Evolutionary conservation across 37 sponge, comb jelly and placozoan species (phyloP), one percentile per base, ranked within the genome.

Genomic region (Agelas oroides): DNA sequence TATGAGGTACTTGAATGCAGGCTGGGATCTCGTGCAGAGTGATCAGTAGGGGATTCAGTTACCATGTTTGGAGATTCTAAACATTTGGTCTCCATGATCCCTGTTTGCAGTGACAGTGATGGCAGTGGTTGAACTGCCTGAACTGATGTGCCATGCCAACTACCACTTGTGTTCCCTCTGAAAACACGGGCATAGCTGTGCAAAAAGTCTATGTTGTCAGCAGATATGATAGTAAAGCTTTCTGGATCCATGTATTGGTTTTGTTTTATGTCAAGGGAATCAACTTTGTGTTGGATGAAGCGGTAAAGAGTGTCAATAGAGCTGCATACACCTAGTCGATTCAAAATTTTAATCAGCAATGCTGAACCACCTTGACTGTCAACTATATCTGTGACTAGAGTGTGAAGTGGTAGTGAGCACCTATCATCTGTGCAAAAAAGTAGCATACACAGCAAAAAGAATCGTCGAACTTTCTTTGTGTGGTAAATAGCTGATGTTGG

Each of bases 131-230:
- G 67, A 23, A 66, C 80, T 28, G 32, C 21, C 39, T 79, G 80
- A 20, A 77, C 64, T 60, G 78, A 61, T 24, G 78, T 77, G 15
- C 78, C 78, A 77, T 77, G 78, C 78, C 80, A 79, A 25, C 68
- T 65, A 13, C 25, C 41, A 12, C 20, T 23, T 15, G 37, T 52
- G 17, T 36, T 79, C 5, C 80, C 80, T 28, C 56, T 8, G 34
- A 53, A 79, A 5, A 66, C 69, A 36, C 69, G 35, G 37, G 80
- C 80, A 79, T 53, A 79, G 30, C 69, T 66, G 69, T 79, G 80
- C 18, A 79, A 15, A n/a, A n/a, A n/a, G n/a, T n/a, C n/a, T n/a
- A n/a, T n/a, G n/a, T n/a, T n/a, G n/a, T n/a, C n/a, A n/a, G 25
- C 55, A 38, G 80, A 79, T 21, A 66, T 21, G 18, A 79, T 21